phyloP scores from a whole-genome alignment of 2,797 vertebrate genomes.

The Enteromius argenteus region DNA sequence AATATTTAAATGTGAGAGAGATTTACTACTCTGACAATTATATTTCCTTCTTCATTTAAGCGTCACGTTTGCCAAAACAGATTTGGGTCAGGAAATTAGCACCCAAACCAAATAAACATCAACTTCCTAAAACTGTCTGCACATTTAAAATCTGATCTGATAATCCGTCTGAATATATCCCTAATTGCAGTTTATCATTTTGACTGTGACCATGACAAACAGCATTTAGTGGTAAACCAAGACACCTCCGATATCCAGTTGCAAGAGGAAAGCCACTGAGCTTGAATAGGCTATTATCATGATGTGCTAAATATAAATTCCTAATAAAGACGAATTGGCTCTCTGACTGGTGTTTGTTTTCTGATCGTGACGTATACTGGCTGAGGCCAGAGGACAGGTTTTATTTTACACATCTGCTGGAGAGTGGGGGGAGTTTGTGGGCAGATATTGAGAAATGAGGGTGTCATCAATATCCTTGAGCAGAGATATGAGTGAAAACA shows the following conservation, averaged over 20 bases:
- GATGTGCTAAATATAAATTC: conserved; percentile 48
- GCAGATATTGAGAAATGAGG: conserved; percentile 49
- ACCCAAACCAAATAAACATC: neutral
- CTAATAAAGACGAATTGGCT: conserved; percentile 40
- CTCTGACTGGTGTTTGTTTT: conserved; percentile 39
- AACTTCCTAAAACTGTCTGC: neutral
- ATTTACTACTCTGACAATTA: neutral
- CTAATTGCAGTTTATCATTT: neutral
- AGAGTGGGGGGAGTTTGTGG: neutral
- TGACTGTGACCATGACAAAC: neutral
- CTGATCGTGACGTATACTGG: conserved; percentile 19
- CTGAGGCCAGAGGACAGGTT: conserved; percentile 29
- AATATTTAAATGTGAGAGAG: conserved; percentile 3
- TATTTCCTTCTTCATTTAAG: conserved; percentile 16
- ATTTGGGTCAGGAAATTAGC: conserved; percentile 1
- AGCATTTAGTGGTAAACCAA: neutral
- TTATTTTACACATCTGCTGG: conserved; percentile 27
- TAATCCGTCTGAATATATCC: neutral
- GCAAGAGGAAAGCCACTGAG: neutral
- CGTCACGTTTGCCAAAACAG: neutral
- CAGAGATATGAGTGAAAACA: conserved; percentile 20
- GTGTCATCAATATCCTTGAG: conserved; percentile 53
- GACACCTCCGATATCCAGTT: conserved; percentile 6
- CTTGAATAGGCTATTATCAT: neutral
- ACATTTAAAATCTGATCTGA: conserved; percentile 6